phyloP scores from a whole-genome alignment of 2,888 invertebrate species.

The Coleophora deauratella region DNA sequence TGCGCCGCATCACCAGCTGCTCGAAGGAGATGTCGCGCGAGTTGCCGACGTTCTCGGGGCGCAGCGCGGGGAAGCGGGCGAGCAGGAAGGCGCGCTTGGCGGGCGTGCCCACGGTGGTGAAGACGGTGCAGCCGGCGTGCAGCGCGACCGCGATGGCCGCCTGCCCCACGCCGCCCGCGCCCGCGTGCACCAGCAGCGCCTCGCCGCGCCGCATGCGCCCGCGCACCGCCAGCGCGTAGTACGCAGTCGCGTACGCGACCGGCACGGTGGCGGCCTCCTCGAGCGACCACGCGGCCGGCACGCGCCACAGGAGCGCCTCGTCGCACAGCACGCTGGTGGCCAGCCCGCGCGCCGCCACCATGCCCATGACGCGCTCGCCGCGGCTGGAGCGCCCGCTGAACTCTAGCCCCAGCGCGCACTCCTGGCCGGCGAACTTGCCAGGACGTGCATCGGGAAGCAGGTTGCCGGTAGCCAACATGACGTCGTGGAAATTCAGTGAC shows the following conservation, averaged over 20 bases:
- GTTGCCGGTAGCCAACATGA: conserved; percentile 98
- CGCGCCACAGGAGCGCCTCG: conserved; percentile 88
- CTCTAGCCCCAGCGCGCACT: conserved; percentile 95
- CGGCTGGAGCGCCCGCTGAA: conserved; percentile 88
- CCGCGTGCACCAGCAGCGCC: conserved; percentile 91
- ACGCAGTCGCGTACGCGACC: conserved; percentile 92
- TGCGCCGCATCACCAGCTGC: too few relatives aligned
- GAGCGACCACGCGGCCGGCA: conserved; percentile 90
- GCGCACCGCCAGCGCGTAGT: conserved; percentile 92
- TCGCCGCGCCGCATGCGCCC: conserved; percentile 90
- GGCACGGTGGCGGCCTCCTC: conserved; percentile 95
- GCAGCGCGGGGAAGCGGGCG: too few relatives aligned
- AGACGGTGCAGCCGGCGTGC: conserved; percentile 90
- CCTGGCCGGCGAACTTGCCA: conserved; percentile 86
- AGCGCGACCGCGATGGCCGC: conserved; percentile 96
- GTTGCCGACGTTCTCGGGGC: too few relatives aligned
- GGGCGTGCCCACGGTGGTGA: conserved; percentile 78
- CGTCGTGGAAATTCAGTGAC: conserved; percentile 97
- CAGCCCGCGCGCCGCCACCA: conserved; percentile 90
- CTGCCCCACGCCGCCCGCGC: conserved; percentile 97
- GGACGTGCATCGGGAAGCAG: conserved; percentile 97
- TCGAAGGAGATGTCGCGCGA: too few relatives aligned
- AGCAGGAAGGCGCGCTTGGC: too few relatives aligned
- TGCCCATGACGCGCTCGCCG: conserved; percentile 92
- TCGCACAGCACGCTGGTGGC: conserved; percentile 93